A percentile compares a stretch with the other conserved stretches of the same genome.
phyloP scores from a whole-genome alignment of 2,113 vertebrate species.

The Xyrauchen texanus region DNA sequence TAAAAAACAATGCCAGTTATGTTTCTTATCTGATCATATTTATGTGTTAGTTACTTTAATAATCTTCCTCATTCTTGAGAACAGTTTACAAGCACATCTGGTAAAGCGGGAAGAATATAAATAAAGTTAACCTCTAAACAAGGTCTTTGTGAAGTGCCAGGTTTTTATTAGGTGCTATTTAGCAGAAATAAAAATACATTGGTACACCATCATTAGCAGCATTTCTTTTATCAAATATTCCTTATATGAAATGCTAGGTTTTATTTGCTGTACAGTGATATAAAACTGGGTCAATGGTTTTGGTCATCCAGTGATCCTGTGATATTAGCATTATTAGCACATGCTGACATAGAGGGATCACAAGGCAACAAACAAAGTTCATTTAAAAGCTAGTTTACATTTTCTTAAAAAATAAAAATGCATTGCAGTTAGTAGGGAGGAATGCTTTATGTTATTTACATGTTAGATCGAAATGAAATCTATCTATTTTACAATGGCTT shows the following conservation, averaged over 20 bases:
- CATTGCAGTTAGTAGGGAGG: too few species aligned
- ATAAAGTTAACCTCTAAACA: slow-evolving; percentile 42
- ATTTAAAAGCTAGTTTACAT: too few species aligned
- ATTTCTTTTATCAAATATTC: slow-evolving; percentile 8
- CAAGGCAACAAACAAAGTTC: too few species aligned
- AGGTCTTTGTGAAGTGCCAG: slow-evolving; percentile 10
- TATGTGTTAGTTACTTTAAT: slow-evolving; percentile 3
- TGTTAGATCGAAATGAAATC: too few species aligned
- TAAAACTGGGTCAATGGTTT: slow-evolving; percentile 10
- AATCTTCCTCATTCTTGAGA: background rate
- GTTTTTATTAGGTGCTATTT: slow-evolving; percentile 8
- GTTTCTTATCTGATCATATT: slow-evolving; percentile 6
- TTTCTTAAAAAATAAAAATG: too few species aligned
- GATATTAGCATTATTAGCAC: too few species aligned
- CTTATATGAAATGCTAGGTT: background rate
- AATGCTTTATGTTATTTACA: too few species aligned
- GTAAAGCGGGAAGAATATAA: slow-evolving; percentile 34
- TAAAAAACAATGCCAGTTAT: background rate
- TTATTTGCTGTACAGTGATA: slow-evolving; percentile 17
- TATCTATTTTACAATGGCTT: too few species aligned
- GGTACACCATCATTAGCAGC: background rate
- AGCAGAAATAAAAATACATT: background rate
- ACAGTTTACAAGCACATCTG: slow-evolving; percentile 42
- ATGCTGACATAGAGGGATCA: too few species aligned
- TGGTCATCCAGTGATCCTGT: background rate